Conservation (phyloP, 2,113 vertebrate genomes). For the Raphicerus campestris region DNA sequence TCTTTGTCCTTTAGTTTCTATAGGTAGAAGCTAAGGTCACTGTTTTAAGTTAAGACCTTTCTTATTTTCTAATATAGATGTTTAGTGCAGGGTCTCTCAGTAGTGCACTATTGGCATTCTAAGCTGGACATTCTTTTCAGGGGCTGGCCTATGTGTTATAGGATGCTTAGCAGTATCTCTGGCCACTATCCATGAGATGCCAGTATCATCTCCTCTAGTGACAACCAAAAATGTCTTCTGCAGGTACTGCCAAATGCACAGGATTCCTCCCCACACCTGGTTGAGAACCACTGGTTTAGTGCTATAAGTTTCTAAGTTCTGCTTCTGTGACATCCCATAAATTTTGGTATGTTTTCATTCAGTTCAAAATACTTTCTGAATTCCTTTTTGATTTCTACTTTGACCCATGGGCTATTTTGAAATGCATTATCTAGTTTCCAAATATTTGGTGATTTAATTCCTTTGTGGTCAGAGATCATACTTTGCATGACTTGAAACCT, state of each 20-base stretch:
- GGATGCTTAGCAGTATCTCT: background rate
- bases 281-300: background rate
- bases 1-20: background rate
- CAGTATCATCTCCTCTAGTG: background rate
- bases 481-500: background rate
- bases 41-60: background rate
- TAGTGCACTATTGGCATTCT: background rate
- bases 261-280: background rate
- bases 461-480: background rate
- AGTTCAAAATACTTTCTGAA: background rate
- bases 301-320: background rate
- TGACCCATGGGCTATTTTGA: background rate
- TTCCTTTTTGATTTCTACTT: background rate
- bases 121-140: background rate
- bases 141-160: background rate
- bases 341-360: background rate
- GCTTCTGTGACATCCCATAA: background rate
- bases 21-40: background rate
- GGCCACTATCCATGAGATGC: background rate
- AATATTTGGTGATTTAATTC: background rate
- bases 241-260: background rate
- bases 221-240: background rate
- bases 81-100: background rate
- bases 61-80: background rate
- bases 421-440: background rate